Evolutionary conservation across 2,113 vertebrate species (phyloP), one percentile per base, ranked within the genome.

Genomic region (Gasterosteus nipponicus): DNA sequence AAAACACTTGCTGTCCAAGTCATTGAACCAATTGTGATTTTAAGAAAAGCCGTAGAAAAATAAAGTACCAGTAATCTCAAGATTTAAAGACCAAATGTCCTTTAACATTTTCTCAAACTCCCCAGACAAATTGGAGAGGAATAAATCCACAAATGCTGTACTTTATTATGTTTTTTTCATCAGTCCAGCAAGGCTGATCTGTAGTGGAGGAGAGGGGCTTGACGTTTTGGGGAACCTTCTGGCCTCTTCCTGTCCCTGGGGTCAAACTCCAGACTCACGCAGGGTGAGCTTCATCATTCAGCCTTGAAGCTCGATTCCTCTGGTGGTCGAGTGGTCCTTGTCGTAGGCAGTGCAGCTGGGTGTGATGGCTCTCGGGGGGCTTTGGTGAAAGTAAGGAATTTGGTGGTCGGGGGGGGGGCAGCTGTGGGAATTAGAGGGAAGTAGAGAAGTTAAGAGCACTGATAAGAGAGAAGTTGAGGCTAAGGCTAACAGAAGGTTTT

Each of bases 11-110:
- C 69, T 54, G 62, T 77, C 56, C 66, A 79, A 77, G 68, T 75
- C 81, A 78, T 29, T 44, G 56, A 66, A 90, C 83, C 90, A 89
- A 91, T 88, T 86, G 31, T 63, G 72, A 80, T 80, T 70, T 56
- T 91, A 88, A 89, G 86, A 92, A 91, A 91, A 84, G 61, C 69
- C 75, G 84, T 92, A 92, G 87, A 93, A 94, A 94, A 91, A 91
- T 90, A 90, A 91, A 93, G 77, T 87, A 83, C 81, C 74, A 74
- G 72, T 78, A 63, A 83, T 89, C 80, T 86, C 77, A 78, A 86
- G 83, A 87, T 89, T 87, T 87, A 91, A 90, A 91, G 87, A 93
- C 90, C 90, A 92, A 93, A 93, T 92, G 86, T 73, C 88, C 76
- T 77, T 88, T 73, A 83, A 90, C 73, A 64, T 81, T 58, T 85